Base-by-base conservation (phyloP, 2,888 invertebrate species). In the Spodoptera picta region DNA sequence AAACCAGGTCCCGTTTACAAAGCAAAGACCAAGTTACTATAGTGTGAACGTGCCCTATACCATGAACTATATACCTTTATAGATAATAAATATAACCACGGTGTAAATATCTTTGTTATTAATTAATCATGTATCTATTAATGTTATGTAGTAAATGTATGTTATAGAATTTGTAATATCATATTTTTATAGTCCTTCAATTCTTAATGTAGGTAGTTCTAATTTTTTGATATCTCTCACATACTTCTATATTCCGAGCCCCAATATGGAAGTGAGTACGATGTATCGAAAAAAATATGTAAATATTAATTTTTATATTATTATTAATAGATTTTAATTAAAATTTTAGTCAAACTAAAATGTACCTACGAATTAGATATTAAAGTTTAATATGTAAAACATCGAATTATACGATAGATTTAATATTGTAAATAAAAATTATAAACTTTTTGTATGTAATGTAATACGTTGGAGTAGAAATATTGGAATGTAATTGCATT, bases 21-120 rank as follows among this genome's bases (percentile, higher is more conserved):
- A 83, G 86, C 10, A 75, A 78, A 42, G 90, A 92, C 51, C 88
- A 88, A 72, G 90, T 87, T n/a, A 93, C 93, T 23, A 75, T 87
- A 36, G 93, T 94, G 59, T 94, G 81, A 86, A 79, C 36, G 47
- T 61, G 59, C 27, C 53, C 59, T 59, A 47, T 46, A 41, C 27
- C 47, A 43, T 50, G 44, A 64, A 19, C 36, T 36, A 58, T 50
- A 69, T 49, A 60, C 31, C 73, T 68, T 54, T 27, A 60, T 42
- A 46, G 36, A 27, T 19, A 19, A 19, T 19, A 19, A 27, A 41
- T 24, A 41, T 60, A 63, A 19, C 14, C 52, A 14, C 54, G 71
- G 51, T 75, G 77, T 78, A 80, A 23, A 73, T 74, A 70, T 72
- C 65, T 60, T 56, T 71, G 52, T 56, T 69, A 71, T 10, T 50